phyloP scores from a whole-genome alignment of 2,113 vertebrate species.

The Aegotheles bennettii region DNA sequence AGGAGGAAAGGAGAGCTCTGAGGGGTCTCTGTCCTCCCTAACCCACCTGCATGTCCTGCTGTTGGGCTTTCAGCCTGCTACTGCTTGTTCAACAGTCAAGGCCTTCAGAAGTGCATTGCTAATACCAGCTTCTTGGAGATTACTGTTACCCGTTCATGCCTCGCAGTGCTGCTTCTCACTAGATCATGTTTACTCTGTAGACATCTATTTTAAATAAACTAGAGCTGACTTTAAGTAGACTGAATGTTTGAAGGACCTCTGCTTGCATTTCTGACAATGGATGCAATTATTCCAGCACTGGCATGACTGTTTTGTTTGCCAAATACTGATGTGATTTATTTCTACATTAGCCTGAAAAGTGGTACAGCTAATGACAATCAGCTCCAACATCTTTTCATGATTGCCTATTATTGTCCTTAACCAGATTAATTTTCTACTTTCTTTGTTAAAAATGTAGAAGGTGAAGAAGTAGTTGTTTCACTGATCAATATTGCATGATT shows the following conservation, averaged over 20 bases:
- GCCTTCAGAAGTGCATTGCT: neutral
- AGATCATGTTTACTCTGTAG: neutral
- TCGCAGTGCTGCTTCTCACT: neutral
- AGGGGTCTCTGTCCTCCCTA: neutral
- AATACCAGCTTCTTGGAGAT: neutral
- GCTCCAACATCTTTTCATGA: neutral
- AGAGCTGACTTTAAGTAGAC: neutral
- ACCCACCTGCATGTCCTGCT: neutral
- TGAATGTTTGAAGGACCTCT: neutral
- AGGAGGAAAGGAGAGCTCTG: neutral
- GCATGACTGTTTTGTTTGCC: neutral
- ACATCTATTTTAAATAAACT: neutral
- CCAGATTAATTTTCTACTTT: neutral
- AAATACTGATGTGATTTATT: neutral
- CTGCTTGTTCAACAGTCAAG: rapidly evolving
- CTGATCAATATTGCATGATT: neutral
- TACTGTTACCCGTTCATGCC: neutral
- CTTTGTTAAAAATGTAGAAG: conserved; percentile 7
- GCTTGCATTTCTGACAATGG: neutral
- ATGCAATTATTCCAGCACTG: neutral
- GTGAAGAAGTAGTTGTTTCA: neutral
- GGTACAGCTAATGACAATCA: neutral
- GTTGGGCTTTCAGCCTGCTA: neutral
- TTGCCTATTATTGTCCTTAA: conserved; percentile 2
- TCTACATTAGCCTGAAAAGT: neutral